Evolutionary conservation across 2,797 vertebrate genomes (phyloP).

Genomic region (Australoheros facetus): DNA sequence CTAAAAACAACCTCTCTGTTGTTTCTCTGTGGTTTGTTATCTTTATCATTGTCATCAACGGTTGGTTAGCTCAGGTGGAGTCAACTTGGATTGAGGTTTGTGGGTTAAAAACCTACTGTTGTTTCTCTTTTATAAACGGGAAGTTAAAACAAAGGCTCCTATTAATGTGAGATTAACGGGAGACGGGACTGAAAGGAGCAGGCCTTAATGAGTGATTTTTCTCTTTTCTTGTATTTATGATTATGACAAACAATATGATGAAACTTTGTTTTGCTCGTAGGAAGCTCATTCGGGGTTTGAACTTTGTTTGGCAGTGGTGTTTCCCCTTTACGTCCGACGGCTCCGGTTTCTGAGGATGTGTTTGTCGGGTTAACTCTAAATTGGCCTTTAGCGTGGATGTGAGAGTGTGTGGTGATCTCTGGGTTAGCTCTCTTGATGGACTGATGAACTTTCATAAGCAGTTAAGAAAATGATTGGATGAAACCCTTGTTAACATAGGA

Average conservation of each 20-base stretch:
- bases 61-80: background rate
- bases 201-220: background rate
- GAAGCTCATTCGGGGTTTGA: background rate
- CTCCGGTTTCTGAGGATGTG: background rate
- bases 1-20: background rate
- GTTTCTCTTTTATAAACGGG: background rate
- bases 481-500: too few species aligned
- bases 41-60: background rate
- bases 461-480: background rate
- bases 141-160: background rate
- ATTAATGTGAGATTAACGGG: background rate
- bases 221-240: background rate
- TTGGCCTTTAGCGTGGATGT: background rate
- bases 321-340: background rate
- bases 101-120: background rate
- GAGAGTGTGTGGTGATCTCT: background rate
- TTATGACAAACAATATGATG: background rate
- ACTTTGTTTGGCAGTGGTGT: background rate
- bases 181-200: background rate
- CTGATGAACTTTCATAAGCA: background rate
- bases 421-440: background rate
- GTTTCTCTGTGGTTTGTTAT: constrained; percentile 2
- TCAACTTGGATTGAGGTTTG: constrained; percentile 27
- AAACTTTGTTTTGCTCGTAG: background rate
- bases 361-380: background rate